Evolutionary conservation across 2,888 invertebrate genomes (phyloP), one percentile per base, ranked within the genome.

Genomic region (Andrena marginata): DNA sequence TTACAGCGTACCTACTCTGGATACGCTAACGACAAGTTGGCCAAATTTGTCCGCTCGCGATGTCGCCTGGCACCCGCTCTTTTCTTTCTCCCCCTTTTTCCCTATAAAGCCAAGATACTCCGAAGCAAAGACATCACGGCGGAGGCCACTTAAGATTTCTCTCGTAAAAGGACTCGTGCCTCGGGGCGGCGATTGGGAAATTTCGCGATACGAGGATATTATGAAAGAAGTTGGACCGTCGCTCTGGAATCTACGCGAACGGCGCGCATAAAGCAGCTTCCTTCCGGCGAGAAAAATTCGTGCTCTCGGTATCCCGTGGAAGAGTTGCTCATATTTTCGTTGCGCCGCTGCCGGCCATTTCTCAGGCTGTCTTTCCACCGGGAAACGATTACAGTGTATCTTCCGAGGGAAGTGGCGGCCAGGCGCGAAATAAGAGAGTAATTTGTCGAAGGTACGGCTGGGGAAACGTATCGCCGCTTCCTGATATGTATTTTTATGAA

Each of bases 391-490:
- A 70, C 65, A 56, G 74, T 62, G 81, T 76, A 82, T 73, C 82
- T 65, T 62, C 48, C 82, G 67, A 29, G 29, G 70, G 31, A 69
- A 64, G 48, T 49, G 60, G 49, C 67, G 33, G 49, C 63, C 2
- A 26, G 10, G 60, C 35, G 16, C 69, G 81, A 87, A 82, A 80
- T 85, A 84, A 82, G 71, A 84, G 78, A 64, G 73, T 79, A 85
- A 87, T 87, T 87, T 87, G 88, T 88, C 80, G 86, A 78, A 69
- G 26, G 60, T 69, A 54, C 62, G 23, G 71, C 71, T 3, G 6
- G 72, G 67, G 69, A 49, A 77, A 74, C 59, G 74, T 65, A 75
- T 51, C 71, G 48, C 59, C n/a, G 60, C 6, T 33, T 62, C 35
- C 56, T 68, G 63, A 75, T 70, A 80, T 49, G 75, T 70, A 63